Conservation (phyloP, 2,888 invertebrate species). For the Neocrepidodera transversa region DNA sequence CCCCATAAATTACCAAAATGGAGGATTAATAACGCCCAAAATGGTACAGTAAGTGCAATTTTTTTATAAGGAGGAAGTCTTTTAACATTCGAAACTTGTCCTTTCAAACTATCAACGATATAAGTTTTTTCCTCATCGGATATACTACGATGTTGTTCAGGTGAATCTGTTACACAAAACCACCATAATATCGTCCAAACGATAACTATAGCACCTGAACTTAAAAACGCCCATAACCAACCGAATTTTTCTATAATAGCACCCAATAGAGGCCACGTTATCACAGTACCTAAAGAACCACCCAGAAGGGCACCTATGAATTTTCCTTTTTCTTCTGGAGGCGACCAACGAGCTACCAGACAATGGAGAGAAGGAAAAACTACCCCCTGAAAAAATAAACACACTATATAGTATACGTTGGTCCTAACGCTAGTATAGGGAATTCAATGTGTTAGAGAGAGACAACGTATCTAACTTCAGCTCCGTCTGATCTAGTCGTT, state of each 20-base stretch:
- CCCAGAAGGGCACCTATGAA: constrained; percentile 63
- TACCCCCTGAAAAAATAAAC: constrained; percentile 55
- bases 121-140: constrained; percentile 60
- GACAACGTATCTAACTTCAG: too few species aligned
- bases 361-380: constrained; percentile 56
- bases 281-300: constrained; percentile 62
- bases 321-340: constrained; percentile 62
- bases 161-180: constrained; percentile 63
- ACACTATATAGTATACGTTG: too few species aligned
- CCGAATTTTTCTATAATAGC: constrained; percentile 56
- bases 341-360: constrained; percentile 60
- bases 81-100: constrained; percentile 51
- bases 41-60: constrained; percentile 72
- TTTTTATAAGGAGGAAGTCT: constrained; percentile 71
- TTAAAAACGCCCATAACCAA: constrained; percentile 57
- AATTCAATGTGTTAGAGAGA: too few species aligned
- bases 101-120: constrained; percentile 62
- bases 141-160: constrained; percentile 65
- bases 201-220: constrained; percentile 51
- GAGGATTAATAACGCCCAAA: constrained; percentile 69
- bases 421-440: too few species aligned
- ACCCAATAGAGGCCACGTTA: constrained; percentile 58
- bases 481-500: too few species aligned
- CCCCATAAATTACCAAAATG: constrained; percentile 83
- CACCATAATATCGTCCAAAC: constrained; percentile 61